Base-by-base conservation (phyloP, 2,797 vertebrate genomes). In the Pogoniulus pusillus region DNA sequence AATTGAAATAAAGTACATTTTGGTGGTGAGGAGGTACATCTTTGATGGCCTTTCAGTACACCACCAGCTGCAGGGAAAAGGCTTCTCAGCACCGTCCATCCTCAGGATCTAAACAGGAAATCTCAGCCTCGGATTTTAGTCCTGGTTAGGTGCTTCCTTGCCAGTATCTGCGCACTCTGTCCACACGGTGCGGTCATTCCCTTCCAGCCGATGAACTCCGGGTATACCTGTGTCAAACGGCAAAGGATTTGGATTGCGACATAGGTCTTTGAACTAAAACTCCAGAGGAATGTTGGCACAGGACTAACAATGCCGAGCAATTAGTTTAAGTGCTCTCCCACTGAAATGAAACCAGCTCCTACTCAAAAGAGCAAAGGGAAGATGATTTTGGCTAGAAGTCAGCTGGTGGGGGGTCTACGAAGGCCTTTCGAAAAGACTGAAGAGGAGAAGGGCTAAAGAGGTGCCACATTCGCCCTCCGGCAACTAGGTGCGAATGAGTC, bases 201-300 rank as follows among this genome's bases (percentile, higher is more conserved):
- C 76, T 79, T 60, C 8, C 80, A 87, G 80, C 60, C 82, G 85
- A 89, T 82, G 91, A 92, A 64, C 76, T 64, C 59, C 11, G 58
- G 39, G 22, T 79, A 5, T 79, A 89, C 92, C 91, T 84, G 12
- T 71, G 87, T 83, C 89, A 92, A 95, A 88, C 35, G 91, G 68
- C 60, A 47, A 93, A 93, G 66, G 79, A 82, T 84, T 95, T 91
- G 79, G 91, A 95, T 94, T 92, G 89, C 91, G 89, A 71, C 93
- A 91, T 37, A 68, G 54, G 80, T 82, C 91, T 96, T 95, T 96
- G 93, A 96, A 92, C 91, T 91, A 79, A 91, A 92, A 89, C 77
- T 93, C 76, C 85, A 60, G 77, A 93, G 91, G 94, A 95, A 94
- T 95, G 90, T 90, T 94, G 94, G 89, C 95, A 88, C 39, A 62